These are phyloP conservation scores for Mobula hypostoma DNA, from an alignment of 2,113 vertebrate genomes.

Conservation along the genomic window DNA sequence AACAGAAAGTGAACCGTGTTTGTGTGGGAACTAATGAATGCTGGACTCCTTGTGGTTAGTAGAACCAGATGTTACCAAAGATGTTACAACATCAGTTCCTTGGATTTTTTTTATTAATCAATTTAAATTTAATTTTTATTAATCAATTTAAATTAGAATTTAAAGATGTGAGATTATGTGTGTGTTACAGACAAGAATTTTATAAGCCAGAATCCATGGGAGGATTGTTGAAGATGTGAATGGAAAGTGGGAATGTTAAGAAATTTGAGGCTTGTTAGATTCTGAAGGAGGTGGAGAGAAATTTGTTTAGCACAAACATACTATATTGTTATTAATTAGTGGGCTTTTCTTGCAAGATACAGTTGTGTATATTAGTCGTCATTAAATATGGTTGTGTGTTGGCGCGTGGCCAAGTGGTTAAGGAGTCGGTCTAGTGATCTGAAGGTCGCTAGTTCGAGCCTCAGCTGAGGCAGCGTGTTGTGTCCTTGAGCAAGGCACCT, in stretches of 20 bases:
- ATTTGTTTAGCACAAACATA: not conserved
- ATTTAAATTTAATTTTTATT: not conserved
- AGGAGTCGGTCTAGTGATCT: too few species aligned
- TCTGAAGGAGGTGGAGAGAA: not conserved
- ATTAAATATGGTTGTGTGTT: not conserved
- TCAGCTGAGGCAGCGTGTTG: too few species aligned
- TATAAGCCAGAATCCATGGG: not conserved
- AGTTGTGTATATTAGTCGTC: not conserved
- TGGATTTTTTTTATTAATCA: not conserved
- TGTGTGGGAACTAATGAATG: not conserved
- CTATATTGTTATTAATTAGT: not conserved
- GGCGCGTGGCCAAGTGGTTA: too few species aligned
- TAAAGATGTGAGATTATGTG: not conserved
- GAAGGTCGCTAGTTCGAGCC: too few species aligned
- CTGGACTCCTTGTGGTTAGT: not conserved
- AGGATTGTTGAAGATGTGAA: not conserved
- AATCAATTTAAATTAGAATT: not conserved
- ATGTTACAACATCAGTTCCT: not conserved
- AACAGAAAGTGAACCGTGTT: not conserved
- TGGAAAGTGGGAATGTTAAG: not conserved
- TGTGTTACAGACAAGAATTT: not conserved
- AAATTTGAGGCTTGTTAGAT: not conserved
- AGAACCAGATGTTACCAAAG: not conserved
- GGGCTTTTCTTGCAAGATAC: not conserved
- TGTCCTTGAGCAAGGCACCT: too few species aligned